A percentile compares a stretch with the other conserved stretches of the same genome.
These are phyloP conservation scores for Melanaphis sacchari DNA, from an alignment of 1,140 invertebrate species.

Conservation along the genomic window DNA sequence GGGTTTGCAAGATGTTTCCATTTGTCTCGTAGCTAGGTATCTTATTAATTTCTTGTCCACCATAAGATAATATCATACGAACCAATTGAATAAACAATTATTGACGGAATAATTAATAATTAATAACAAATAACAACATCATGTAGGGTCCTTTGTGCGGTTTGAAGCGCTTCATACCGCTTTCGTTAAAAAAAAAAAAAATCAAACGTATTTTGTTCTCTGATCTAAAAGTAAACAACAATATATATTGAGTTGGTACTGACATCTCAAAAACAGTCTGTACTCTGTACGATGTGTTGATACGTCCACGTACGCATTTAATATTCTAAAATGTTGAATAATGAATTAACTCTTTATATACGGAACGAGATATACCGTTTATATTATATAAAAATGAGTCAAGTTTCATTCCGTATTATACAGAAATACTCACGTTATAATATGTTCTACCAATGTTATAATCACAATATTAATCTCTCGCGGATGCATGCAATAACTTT, in stretches of 20 bases:
- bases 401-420: neutral
- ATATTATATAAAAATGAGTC: neutral
- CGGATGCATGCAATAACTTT: no score
- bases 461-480: neutral
- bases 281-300: neutral
- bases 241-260: neutral
- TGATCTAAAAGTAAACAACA: neutral
- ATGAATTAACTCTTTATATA: neutral
- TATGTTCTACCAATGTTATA: no score
- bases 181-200: neutral
- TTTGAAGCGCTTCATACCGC: neutral
- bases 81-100: neutral
- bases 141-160: neutral
- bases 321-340: conserved; percentile 6
- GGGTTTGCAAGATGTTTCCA: neutral
- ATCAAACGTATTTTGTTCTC: neutral
- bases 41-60: neutral
- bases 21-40: neutral
- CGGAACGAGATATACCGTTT: neutral
- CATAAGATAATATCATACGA: neutral
- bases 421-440: no score
- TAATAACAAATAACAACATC: neutral
- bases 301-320: neutral
- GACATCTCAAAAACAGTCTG: neutral
- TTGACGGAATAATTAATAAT: neutral